Evolutionary conservation across 2,888 invertebrate species (phyloP), one percentile per base, ranked within the genome.

Genomic region (Leptarthrus brevirostris): DNA sequence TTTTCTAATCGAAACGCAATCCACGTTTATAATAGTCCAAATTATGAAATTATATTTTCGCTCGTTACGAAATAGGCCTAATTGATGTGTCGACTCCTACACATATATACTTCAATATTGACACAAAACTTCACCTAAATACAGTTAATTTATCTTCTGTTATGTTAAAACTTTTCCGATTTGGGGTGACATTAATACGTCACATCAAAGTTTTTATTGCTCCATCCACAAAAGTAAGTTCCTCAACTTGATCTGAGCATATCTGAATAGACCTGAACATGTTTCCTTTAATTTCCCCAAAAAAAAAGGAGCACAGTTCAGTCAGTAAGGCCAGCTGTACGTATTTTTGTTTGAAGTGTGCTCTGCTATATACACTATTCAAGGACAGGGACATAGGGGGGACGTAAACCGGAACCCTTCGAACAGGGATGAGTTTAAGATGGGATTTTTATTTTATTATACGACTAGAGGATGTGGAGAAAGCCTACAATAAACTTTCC

Each of bases 391-490:
- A 30, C 30, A n/a, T 30, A 8, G 30, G 30, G 30, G 3, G n/a
- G n/a, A n/a, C n/a, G n/a, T n/a, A n/a, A n/a, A n/a, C n/a, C n/a
- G n/a, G 30, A 30, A 30, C 8, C 30, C 3, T 5, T 16, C 22
- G 24, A 36, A n/a, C 20, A 44, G 36, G 58, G 34, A 34, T 36
- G 58, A 36, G 58, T n/a, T 18, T 12, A 44, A 14, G 47, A 64
- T 64, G 64, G 64, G 64, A 44, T 34, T 64, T 64, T 64, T 64
- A 64, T 64, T 64, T 64, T 64, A 64, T 64, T 58, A 58, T 36
- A 58, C 36, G 36, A 18, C 58, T 58, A 20, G 26, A 54, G 24
- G 36, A 36, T 18, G 30, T 16, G 18, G n/a, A 36, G 16, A 58
- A 58, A 40, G 14, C 58, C 58, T 30, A 34, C 34, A 20, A 34